A percentile compares a stretch with the other conserved stretches of the same genome.
These are phyloP conservation scores for Dicrostonyx torquatus DNA, from an alignment of 2,797 vertebrate genomes.

Conservation along the genomic window DNA sequence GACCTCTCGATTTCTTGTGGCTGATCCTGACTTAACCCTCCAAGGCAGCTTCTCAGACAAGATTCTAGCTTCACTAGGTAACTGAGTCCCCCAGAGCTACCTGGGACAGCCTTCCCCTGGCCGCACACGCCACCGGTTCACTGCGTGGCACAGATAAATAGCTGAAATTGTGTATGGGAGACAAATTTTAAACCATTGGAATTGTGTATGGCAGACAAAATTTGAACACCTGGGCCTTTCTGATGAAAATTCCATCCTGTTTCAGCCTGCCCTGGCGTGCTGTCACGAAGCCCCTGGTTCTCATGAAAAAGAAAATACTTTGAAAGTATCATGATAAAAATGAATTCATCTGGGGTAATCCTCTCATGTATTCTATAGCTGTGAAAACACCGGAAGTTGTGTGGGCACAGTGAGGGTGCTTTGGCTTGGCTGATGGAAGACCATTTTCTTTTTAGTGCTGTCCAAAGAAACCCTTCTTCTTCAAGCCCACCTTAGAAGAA, in stretches of 20 bases:
- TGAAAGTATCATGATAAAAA: not conserved
- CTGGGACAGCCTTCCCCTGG: not conserved
- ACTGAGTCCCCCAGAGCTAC: not conserved
- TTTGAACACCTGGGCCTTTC: not conserved
- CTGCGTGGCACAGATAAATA: not conserved
- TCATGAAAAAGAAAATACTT: constrained; percentile 1
- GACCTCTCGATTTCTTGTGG: not conserved
- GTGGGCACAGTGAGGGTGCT: constrained; percentile 14
- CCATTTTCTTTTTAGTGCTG: constrained; percentile 77
- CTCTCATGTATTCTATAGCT: not conserved
- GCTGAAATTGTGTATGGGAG: not conserved
- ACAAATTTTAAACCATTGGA: not conserved
- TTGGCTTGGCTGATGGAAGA: constrained; percentile 70
- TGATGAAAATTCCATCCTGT: not conserved
- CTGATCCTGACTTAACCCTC: not conserved
- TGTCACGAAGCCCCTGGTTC: not conserved
- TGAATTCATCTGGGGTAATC: not conserved
- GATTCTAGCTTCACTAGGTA: not conserved
- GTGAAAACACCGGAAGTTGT: not conserved
- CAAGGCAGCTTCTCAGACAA: not conserved
- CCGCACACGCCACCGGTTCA: not conserved
- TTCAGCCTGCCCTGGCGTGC: not conserved
- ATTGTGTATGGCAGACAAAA: not conserved
- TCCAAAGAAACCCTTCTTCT: constrained; percentile 65
- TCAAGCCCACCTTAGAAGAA: constrained; percentile 75